Base-by-base conservation (phyloP, 2,113 vertebrate species). In the Jacana jacana region DNA sequence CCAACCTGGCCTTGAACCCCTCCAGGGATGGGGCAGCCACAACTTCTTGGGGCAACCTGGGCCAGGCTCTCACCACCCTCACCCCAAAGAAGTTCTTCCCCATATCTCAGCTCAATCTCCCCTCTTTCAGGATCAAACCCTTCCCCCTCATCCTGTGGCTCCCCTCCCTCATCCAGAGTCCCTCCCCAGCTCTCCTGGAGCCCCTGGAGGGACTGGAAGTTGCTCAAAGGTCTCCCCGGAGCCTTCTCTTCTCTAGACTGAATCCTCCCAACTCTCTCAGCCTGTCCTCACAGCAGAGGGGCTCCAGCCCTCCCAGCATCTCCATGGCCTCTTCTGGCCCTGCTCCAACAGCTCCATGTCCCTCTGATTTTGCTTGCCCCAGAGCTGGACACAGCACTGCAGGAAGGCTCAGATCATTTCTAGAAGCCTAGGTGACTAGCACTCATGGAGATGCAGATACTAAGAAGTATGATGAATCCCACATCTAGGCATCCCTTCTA, bases 321-420 rank as follows among this genome's bases (percentile, higher is more conserved):
- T 46, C 24, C 2, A 1, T 5, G 33, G 39, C 80, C 23, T 30
- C 44, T 54, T 70, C 44, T 8, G 23, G 28, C 3, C 28, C 23
- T 3, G 1, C 37, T 52, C 10, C 1, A n/a, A 24, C 76, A 60
- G 24, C 5, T 52, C 37, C 48, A 0, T 11, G 4, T 11, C 25
- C 17, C 31, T 30, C 40, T 19, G 13, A 1, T 15, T 11, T 10
- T 31, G 27, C 3, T 31, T 14, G 4, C 27, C 7, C 27, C 46
- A 4, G 7, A 52, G 23, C 55, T 46, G 65, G 7, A 39, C 8
- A 3, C 30, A 20, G 54, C 4, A 10, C 31, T 73, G 4, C 35
- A 2, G 2, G 9, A 9, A 54, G 5, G 11, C 11, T 27, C 37
- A 46, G 17, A 7, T 46, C 44, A 46, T 46, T 46, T 61, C 61